Percentiles rank a stretch among this genome's conserved stretches.
phyloP scores from a whole-genome alignment of 2,888 invertebrate genomes.

The Melieria omissa region DNA sequence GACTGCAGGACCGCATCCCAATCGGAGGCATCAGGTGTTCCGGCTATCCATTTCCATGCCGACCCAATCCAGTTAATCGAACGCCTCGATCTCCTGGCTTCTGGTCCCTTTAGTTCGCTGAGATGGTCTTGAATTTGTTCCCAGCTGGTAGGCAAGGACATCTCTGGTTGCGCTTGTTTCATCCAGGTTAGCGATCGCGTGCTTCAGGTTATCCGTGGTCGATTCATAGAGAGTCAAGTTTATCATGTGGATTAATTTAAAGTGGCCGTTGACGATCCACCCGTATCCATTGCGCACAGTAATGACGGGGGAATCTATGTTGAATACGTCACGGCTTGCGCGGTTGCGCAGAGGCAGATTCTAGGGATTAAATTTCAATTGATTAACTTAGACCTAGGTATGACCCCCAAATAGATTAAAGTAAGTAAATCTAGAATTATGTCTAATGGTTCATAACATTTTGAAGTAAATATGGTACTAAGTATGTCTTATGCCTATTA shows the following conservation, averaged over 20 bases:
- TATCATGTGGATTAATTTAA: conserved; percentile 2
- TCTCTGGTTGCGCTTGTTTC: background rate
- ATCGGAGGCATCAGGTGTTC: background rate
- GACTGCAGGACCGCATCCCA: too few species aligned
- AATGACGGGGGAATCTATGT: background rate
- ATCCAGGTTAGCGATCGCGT: background rate
- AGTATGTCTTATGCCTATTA: too few species aligned
- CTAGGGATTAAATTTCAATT: background rate
- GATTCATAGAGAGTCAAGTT: background rate
- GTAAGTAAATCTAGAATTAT: background rate
- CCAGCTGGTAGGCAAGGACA: background rate
- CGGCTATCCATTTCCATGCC: conserved; percentile 6
- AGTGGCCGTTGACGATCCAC: conserved; percentile 15
- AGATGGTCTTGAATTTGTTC: background rate
- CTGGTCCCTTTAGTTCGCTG: background rate
- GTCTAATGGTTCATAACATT: too few species aligned
- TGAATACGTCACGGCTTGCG: conserved; percentile 1
- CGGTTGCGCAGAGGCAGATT: background rate
- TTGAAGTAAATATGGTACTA: too few species aligned
- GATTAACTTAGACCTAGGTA: background rate
- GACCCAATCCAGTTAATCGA: conserved; percentile 5
- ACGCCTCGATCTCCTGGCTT: background rate
- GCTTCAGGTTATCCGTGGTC: background rate
- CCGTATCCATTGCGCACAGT: background rate
- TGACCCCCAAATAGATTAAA: background rate